Evolutionary conservation across 2,113 vertebrate species (phyloP), one percentile per base, ranked within the genome.

Genomic region (Daphoenositta chrysoptera): DNA sequence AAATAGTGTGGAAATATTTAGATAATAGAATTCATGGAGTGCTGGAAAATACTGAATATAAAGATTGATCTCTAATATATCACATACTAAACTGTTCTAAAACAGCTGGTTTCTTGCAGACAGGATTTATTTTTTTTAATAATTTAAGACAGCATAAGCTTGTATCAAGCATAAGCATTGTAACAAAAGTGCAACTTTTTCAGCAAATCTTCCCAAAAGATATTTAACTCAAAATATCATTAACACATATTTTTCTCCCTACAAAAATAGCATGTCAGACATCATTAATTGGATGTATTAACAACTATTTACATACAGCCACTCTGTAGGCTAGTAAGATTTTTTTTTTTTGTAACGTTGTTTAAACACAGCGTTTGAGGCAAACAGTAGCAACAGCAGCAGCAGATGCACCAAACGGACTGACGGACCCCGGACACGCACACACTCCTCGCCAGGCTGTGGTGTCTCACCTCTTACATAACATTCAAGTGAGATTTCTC

Each of bases 131-230:
- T 98, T 96, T 95, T 97, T 98, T 98, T 97, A 99, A 99, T 99
- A 99, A 99, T 99, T 99, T 99, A 99, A 98, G 98, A 99, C 99
- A 98, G 98, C 98, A 90, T 98, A 99, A 99, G 99, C 99, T 98
- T 97, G 97, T 96, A 98, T 92, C 98, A 98, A 98, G 98, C 98
- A 88, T 98, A 99, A 99, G 99, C 99, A 96, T 98, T 71, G 95
- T 98, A 99, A 99, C 97, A 99, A 99, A 99, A 99, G 98, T 99
- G 98, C 99, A 99, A 98, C 98, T 98, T 98, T 96, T 98, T 98
- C 98, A 98, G 98, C 98, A 98, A 98, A 97, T 98, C 97, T 97
- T 98, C 98, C 97, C 97, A 70, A 98, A 97, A 98, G 97, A 95
- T 96, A 97, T 95, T 98, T 97, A 98, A 99, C 98, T 98, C 97